A percentile compares a stretch with the other conserved stretches of the same genome.
phyloP scores from a whole-genome alignment of 23 tunicate genomes.

The Ciona savignyi region DNA sequence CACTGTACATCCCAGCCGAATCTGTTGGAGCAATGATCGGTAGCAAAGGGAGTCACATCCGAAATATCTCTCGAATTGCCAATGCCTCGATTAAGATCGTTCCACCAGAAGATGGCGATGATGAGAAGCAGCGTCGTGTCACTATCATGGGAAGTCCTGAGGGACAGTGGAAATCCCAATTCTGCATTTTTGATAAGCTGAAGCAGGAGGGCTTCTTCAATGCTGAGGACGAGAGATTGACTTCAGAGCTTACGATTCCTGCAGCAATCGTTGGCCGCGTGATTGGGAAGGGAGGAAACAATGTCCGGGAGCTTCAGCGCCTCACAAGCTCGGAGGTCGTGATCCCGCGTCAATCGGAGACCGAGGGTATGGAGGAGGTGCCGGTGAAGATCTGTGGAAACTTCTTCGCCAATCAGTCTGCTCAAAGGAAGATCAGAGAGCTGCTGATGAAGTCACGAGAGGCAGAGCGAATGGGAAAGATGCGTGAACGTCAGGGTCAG shows the following conservation, averaged over 20 bases:
- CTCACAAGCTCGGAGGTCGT: conserved; percentile 73
- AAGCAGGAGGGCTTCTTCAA: conserved; percentile 98
- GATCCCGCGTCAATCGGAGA: conserved; percentile 94
- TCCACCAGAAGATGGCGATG: conserved; percentile 90
- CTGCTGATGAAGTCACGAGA: conserved; percentile 63
- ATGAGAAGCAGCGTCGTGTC: conserved; percentile 81
- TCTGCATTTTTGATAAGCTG: conserved; percentile 98
- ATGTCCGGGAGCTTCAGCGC: conserved; percentile 97
- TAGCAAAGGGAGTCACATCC: conserved; percentile 90
- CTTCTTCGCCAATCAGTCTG: conserved; percentile 98
- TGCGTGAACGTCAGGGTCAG: conserved; percentile 11
- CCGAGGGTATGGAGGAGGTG: conserved; percentile 91
- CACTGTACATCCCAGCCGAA: conserved; percentile 83
- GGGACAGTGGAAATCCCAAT: conserved; percentile 99
- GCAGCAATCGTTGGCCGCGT: conserved; percentile 86
- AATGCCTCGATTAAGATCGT: conserved; percentile 89
- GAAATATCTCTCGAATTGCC: conserved; percentile 97
- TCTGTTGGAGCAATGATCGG: conserved; percentile 99
- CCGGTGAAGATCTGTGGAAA: conserved; percentile 96
- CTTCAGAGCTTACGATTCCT: conserved; percentile 96
- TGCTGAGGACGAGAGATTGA: conserved; percentile 86
- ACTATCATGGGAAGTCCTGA: conserved; percentile 95
- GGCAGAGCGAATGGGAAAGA: conserved; percentile 51
- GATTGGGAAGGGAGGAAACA: conserved; percentile 99
- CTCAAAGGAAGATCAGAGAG: conserved; percentile 97